Base-by-base conservation (phyloP, 1,140 invertebrate species). In the Drosophila watanabei region DNA sequence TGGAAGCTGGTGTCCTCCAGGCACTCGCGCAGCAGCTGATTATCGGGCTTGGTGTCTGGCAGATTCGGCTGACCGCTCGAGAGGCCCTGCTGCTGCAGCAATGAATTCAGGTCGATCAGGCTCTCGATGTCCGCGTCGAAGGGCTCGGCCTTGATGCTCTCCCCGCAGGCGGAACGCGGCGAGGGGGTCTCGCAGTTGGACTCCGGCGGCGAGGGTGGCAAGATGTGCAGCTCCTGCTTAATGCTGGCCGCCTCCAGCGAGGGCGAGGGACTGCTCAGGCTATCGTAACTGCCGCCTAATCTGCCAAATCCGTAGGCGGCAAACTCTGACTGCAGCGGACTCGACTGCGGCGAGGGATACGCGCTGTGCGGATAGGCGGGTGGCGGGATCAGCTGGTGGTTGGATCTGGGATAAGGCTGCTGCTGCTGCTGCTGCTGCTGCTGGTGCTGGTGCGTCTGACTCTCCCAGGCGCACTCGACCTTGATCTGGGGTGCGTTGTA, bases 1-100 rank as follows among this genome's bases (percentile, higher is more conserved):
- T 97, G 97, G 90, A 97, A 97, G 57, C 96, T 96, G 1, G 96
- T 97, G 82, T 98, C 97, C 88, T 96, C 95, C 18, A 98, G 93
- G 52, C 96, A 97, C 89, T 97, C 96, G 20, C 97, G 94, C n/a
- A 98, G 92, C 32, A 97, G 93, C 79, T 96, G 95, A 92, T 98
- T 96, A 91, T 97, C 96, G 82, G 95, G 94, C 49, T 94, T 94
- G 13, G 58, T 81, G 43, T 79, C 79, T 24, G 35, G 24, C 0
- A 18, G 56, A n/a, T 6, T 48, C 14, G 57, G 41, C 41, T 77
- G 57, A n/a, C 49, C 51, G 57, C 45, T 33, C 37, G 72, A 66
- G 18, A 81, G 73, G 24, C 72, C 61, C 56, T 89, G 75, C 24
- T 83, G 84, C 56, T 78, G 69, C 8, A 94, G 70, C 51, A 94